Evolutionary conservation across 2,888 invertebrate genomes (phyloP), one percentile per base, ranked within the genome.

Genomic region (Erebia palarica): DNA sequence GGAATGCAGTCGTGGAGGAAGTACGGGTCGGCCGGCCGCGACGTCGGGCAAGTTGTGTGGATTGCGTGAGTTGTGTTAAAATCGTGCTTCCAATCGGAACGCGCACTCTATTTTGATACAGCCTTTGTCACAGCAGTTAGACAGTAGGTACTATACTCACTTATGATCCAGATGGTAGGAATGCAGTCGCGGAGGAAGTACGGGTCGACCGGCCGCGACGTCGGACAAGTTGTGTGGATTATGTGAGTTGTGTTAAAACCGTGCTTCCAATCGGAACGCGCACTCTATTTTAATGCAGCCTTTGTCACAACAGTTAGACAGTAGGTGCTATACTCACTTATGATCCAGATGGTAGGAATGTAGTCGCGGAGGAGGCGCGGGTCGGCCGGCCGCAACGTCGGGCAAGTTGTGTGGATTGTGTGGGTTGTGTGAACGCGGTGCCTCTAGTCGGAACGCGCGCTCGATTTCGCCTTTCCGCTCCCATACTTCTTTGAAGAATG

Each of bases 401-500:
- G 96, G 93, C 94, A 96, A 84, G 69, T 75, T 73, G 66, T 73
- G 74, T 14, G 71, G 84, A 95, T 97, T 82, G 80, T 81, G 87
- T 3, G 87, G 75, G 55, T 55, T 55, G 55, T 69, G 66, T 9
- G 67, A 82, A 91, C 94, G 84, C 4, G 89, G 89, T 65, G 97
- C 97, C 84, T 97, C 97, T 95, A 98, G 95, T 77, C 98, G 96
- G 88, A 97, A 97, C 18, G 98, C 96, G 83, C 97, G 97, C 86
- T 99, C 98, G 69, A 98, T 98, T 92, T 98, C 98, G 44, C 97
- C 97, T 81, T 98, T 98, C 80, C 97, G 97, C 86, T 98, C 98
- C 98, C 98, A 98, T 27, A 98, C 98, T 87, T 98, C 98, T 86
- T 98, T 98, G 93, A 99, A 97, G 94, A 99, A 99, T 63, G 98